Evolutionary conservation across 2,797 vertebrate species (phyloP).

Genomic region (Rhinoraja longicauda): DNA sequence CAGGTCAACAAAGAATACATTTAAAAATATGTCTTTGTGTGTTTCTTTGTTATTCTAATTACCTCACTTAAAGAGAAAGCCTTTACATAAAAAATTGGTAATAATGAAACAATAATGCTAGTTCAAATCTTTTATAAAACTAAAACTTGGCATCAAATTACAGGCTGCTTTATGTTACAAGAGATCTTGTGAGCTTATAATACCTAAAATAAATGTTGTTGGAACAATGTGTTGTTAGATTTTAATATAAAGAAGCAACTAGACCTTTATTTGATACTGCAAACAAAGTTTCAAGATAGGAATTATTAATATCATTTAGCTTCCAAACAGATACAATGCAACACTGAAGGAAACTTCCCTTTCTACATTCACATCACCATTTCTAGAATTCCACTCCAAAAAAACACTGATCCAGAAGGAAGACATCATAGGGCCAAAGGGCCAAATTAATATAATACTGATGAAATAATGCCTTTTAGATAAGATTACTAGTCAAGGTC

Average conservation of each 20-base stretch:
- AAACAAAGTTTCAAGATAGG: neutral
- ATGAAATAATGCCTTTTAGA: neutral
- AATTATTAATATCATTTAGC: neutral
- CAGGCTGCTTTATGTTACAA: neutral
- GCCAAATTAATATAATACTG: neutral
- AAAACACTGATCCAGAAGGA: neutral
- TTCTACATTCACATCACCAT: neutral
- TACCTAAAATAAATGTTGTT: neutral
- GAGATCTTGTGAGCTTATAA: neutral
- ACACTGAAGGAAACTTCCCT: neutral
- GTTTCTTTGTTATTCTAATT: neutral
- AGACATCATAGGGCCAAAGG: neutral
- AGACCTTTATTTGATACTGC: neutral
- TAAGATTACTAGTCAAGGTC: neutral
- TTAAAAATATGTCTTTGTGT: neutral
- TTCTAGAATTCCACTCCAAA: neutral
- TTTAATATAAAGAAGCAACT: neutral
- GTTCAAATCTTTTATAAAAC: neutral
- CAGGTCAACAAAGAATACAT: neutral
- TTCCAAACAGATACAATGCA: neutral
- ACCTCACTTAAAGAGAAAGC: neutral
- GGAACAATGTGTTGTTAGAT: no score
- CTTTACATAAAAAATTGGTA: neutral
- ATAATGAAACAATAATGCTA: neutral
- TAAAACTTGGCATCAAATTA: neutral